A percentile compares a stretch with the other conserved stretches of the same genome.
Conservation (phyloP, 2,113 vertebrate species). For the Gavia stellata region DNA sequence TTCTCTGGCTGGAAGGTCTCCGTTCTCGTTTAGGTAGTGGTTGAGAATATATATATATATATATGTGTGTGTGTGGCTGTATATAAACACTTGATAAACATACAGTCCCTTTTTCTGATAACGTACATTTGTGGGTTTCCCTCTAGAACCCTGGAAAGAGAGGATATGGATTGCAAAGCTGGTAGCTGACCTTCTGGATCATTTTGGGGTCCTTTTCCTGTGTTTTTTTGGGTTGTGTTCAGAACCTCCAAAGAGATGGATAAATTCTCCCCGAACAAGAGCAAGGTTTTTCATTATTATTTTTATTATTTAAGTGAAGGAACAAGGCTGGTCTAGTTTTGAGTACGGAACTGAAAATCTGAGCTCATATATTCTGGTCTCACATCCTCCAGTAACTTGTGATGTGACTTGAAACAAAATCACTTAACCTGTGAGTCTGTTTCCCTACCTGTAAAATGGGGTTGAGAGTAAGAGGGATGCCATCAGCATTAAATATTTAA, state of each 20-base stretch:
- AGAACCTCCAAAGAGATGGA: background rate
- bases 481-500: slow-evolving; percentile 51
- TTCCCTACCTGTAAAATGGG: slow-evolving; percentile 29
- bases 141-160: background rate
- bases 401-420: slow-evolving; percentile 60
- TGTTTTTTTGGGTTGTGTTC: background rate
- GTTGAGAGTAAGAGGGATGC: slow-evolving; percentile 6
- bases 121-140: background rate
- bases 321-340: background rate
- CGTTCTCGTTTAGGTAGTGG: background rate
- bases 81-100: background rate
- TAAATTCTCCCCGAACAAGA: background rate
- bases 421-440: slow-evolving; percentile 47
- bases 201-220: background rate
- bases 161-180: background rate
- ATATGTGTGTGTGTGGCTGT: accelerated
- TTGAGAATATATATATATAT: background rate
- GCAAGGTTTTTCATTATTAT: background rate
- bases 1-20: slow-evolving; percentile 17
- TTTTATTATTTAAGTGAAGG: background rate
- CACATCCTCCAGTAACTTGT: slow-evolving; percentile 15
- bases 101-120: background rate
- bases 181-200: background rate
- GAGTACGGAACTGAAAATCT: background rate
- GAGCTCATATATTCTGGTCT: slow-evolving; percentile 20